phyloP scores from a whole-genome alignment of 2,797 vertebrate species.

The Ibycter americanus region DNA sequence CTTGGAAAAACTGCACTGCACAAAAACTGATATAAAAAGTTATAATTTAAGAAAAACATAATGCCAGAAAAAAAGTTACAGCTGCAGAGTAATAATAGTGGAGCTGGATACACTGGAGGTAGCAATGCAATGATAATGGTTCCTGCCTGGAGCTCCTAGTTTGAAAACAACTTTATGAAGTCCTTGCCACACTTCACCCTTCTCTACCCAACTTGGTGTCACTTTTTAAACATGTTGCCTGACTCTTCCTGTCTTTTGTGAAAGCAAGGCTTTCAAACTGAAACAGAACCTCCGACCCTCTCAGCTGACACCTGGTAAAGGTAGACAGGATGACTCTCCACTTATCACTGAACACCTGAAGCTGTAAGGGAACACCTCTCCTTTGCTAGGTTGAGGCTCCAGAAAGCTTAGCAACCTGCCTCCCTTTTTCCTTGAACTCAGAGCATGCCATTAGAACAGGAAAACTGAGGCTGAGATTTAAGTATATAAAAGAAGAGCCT shows the following conservation, averaged over 20 bases:
- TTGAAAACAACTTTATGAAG: neutral
- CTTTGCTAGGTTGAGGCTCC: neutral
- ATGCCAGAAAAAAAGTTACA: neutral
- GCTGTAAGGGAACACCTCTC: constrained; percentile 12
- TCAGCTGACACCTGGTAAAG: constrained; percentile 5
- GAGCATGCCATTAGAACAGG: neutral
- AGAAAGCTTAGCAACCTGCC: neutral
- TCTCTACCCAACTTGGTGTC: neutral
- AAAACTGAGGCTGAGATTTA: neutral
- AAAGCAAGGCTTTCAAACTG: constrained; percentile 18
- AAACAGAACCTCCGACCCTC: neutral
- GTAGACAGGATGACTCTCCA: neutral
- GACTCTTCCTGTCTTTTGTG: neutral
- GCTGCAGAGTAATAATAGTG: neutral
- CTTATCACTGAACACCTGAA: constrained; percentile 5
- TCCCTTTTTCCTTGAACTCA: neutral
- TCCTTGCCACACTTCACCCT: neutral
- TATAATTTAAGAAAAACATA: neutral
- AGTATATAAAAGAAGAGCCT: neutral
- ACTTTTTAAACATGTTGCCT: neutral
- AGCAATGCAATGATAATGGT: neutral
- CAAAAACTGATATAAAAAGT: neutral
- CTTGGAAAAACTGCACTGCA: constrained; percentile 8
- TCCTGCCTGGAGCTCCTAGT: neutral
- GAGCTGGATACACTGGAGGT: neutral